A percentile compares a stretch with the other conserved stretches of the same genome.
These are phyloP conservation scores for Lacerta viridis DNA, from an alignment of 2,797 vertebrate species.

Conservation along the genomic window DNA sequence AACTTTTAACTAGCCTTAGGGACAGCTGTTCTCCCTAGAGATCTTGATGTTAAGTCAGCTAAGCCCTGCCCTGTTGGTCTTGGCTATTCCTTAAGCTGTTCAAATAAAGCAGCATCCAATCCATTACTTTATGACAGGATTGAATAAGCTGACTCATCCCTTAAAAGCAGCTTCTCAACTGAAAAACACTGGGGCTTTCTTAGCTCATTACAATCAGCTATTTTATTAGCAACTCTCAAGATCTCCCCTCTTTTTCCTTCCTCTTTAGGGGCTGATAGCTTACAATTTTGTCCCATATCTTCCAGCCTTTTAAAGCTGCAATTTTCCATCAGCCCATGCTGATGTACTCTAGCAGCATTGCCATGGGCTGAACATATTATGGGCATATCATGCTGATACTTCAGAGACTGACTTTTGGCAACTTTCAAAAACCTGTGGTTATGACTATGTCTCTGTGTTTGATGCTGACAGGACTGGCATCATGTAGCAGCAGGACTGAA, in stretches of 20 bases:
- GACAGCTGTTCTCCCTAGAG: not conserved
- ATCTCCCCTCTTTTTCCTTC: not conserved
- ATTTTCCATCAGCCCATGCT: not conserved
- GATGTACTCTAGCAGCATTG: not conserved
- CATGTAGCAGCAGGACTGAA: not conserved
- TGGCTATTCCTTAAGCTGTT: not conserved
- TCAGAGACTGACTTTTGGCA: not conserved
- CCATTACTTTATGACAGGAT: not conserved
- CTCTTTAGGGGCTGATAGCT: no score
- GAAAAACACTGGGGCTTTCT: not conserved
- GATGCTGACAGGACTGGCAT: not conserved
- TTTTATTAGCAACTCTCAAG: not conserved
- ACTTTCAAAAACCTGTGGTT: not conserved
- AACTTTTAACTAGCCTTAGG: not conserved
- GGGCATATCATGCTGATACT: not conserved
- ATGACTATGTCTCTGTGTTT: not conserved
- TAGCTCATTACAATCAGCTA: not conserved
- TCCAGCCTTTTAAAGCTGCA: not conserved
- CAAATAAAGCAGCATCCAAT: not conserved
- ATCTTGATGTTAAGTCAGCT: not conserved
- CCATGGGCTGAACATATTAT: not conserved
- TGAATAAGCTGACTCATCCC: not conserved
- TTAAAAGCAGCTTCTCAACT: not conserved
- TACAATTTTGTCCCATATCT: not conserved
- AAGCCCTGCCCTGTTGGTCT: not conserved